Conservation (phyloP, 2,888 invertebrate genomes). For the Dryomyza anilis region DNA sequence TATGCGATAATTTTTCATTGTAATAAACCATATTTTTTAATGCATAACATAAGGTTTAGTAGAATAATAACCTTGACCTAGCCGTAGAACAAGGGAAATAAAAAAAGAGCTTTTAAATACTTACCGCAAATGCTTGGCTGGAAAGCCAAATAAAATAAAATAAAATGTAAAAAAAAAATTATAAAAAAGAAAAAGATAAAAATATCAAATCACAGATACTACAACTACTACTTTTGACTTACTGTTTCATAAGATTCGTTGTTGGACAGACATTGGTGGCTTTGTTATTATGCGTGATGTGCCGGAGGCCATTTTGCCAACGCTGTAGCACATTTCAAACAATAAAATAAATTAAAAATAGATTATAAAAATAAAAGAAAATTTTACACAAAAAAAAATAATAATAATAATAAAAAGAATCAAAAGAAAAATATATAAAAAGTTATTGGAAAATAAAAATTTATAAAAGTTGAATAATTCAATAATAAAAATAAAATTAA, state of each 20-base stretch:
- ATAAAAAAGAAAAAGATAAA: neutral
- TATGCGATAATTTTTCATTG: too few species aligned
- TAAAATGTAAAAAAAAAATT: neutral
- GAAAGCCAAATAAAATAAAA: neutral
- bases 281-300: constrained; percentile 95
- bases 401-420: neutral
- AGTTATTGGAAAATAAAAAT: constrained; percentile 1
- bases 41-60: too few species aligned
- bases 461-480: neutral
- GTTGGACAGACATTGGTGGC: constrained; percentile 94
- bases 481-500: too few species aligned
- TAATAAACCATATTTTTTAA: too few species aligned
- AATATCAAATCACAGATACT: neutral
- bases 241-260: constrained; percentile 98
- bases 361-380: neutral
- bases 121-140: too few species aligned
- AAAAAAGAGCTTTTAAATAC: too few species aligned
- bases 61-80: too few species aligned
- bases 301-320: constrained; percentile 90
- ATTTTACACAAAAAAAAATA: too few species aligned
- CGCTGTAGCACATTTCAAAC: constrained; percentile 66
- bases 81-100: too few species aligned
- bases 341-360: neutral
- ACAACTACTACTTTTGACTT: too few species aligned
- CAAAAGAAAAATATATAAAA: neutral